phyloP scores from a whole-genome alignment of 2,888 invertebrate genomes.

The Phoronis australis region DNA sequence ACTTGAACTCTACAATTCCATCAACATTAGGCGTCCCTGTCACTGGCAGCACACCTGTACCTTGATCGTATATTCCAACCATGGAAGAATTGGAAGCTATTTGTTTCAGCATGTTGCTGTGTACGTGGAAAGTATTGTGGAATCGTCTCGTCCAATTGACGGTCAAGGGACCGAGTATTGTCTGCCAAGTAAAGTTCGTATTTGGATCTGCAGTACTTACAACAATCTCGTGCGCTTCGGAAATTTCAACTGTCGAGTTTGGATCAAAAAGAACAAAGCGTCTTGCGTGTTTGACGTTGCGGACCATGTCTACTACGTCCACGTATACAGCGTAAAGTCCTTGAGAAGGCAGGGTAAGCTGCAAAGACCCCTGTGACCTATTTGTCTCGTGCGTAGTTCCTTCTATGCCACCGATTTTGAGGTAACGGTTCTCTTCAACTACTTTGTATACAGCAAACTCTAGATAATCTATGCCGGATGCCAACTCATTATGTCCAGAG shows the following conservation, averaged over 20 bases:
- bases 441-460: too few species aligned
- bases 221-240: slow-evolving; percentile 2
- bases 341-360: too few species aligned
- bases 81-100: slow-evolving; percentile 11
- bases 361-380: too few species aligned
- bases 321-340: slow-evolving; percentile 15
- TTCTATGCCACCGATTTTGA: too few species aligned
- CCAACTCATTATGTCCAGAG: too few species aligned
- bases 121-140: too few species aligned
- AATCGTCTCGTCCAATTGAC: too few species aligned
- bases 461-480: too few species aligned
- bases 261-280: slow-evolving; percentile 23
- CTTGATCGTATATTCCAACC: slow-evolving; percentile 18
- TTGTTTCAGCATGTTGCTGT: slow-evolving; percentile 12
- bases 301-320: slow-evolving; percentile 18
- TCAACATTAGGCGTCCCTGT: slow-evolving; percentile 18
- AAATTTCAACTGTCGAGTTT: slow-evolving; percentile 9
- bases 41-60: slow-evolving; percentile 15
- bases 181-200: slow-evolving; percentile 19
- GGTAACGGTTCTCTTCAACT: too few species aligned
- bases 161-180: slow-evolving; percentile 14
- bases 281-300: slow-evolving; percentile 16
- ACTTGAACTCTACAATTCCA: too few species aligned
- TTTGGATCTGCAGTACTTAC: slow-evolving; percentile 12
- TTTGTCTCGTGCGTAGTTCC: too few species aligned